phyloP scores from a whole-genome alignment of 2,797 vertebrate species.

The Mus spretus region DNA sequence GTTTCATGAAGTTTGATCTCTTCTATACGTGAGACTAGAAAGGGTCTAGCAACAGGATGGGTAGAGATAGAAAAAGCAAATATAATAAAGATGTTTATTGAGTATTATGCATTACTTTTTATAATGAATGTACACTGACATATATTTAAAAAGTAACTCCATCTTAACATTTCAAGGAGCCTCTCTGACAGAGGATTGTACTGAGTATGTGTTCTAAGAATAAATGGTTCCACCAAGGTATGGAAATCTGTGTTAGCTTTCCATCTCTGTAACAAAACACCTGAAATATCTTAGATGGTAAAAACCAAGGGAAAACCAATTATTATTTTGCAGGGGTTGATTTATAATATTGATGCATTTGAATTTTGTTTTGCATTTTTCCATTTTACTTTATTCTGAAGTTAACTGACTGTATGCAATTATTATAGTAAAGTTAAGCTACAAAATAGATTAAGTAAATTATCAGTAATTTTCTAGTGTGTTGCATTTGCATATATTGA shows the following conservation, averaged over 20 bases:
- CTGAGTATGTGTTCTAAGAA: not conserved
- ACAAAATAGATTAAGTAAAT: not conserved
- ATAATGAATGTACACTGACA: not conserved
- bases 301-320: too few relatives aligned
- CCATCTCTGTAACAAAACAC: not conserved
- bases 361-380: not conserved
- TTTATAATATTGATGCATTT: not conserved
- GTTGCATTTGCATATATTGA: not conserved
- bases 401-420: not conserved
- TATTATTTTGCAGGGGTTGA: not conserved
- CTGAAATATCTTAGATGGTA: not conserved
- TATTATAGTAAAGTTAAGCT: not conserved
- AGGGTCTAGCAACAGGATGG: too few relatives aligned
- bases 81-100: not conserved
- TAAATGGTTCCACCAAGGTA: not conserved
- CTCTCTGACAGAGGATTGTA: not conserved
- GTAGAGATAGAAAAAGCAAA: not conserved
- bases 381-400: not conserved
- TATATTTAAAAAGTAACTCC: not conserved
- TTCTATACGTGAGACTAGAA: not conserved
- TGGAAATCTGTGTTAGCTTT: not conserved
- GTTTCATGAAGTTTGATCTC: not conserved
- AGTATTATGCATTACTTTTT: not conserved
- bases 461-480: not conserved
- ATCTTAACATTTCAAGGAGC: not conserved